Evolutionary conservation across 2,113 vertebrate genomes (phyloP), one percentile per base, ranked within the genome.

Genomic region (Melanostigma gelatinosum): DNA sequence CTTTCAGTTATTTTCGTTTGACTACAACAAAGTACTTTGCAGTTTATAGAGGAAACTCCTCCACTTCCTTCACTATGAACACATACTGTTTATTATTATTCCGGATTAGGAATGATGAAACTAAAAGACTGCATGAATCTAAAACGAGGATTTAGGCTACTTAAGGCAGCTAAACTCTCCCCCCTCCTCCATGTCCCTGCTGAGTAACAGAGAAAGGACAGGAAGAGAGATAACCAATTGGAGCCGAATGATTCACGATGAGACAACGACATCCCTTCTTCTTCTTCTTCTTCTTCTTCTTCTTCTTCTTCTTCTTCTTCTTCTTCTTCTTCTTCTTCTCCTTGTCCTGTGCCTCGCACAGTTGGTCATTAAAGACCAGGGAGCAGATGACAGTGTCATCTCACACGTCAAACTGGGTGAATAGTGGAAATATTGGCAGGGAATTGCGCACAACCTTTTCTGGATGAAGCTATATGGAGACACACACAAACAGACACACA

Each of bases 151-250:
- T 85, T 72, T 80, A 42, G 52, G 50, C 32, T 29, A 40, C 27
- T 1, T 27, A 66, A 16, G 12, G 52, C 7, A 80, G 74, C 61
- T 68, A 82, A 85, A 67, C 73, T 70, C 68, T 60, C 13, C 29
- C 40, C 63, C 18, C 22, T 55, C 60, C 48, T 20, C 12, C 5
- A 40, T 72, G 18, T 75, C 24, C 16, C 32, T 10, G 11, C 13
- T 89, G 85, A 86, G 63, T 88, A 72, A 79, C 44, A 69, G 77
- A 90, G 77, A 73, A 87, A 86, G 73, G 72, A 90, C 61, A 83
- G 67, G 57, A 79, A 71, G 73, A 74, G 60, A 78, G 24, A 8
- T 54, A 80, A 85, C 63, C 60, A 67, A 58, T 72, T 77, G n/a
- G 20, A 57, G 24, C 48, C 15, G 27, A 74, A 72, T 64, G 79